Evolutionary conservation across 2,113 vertebrate genomes (phyloP).

Genomic region (Orcinus orca): DNA sequence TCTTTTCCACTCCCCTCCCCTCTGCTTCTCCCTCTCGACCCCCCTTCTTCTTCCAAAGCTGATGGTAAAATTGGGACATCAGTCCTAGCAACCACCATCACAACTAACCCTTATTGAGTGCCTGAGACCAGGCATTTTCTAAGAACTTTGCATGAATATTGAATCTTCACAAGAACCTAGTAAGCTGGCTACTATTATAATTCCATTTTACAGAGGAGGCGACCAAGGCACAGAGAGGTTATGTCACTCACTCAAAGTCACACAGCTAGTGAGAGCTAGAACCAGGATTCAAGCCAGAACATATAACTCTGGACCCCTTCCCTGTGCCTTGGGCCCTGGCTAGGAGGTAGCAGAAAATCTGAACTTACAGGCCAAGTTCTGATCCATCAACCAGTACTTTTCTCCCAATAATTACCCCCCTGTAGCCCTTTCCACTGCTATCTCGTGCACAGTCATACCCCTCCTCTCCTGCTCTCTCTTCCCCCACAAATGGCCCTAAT

Average conservation of each 20-base stretch:
- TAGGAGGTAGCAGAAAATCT: background rate
- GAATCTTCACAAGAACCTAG: background rate
- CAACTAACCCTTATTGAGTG: background rate
- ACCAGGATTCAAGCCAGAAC: background rate
- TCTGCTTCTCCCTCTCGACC: accelerated
- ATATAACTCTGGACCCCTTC: background rate
- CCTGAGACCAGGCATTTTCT: background rate
- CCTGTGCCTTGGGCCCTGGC: background rate
- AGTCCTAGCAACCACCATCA: background rate
- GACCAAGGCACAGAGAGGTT: background rate
- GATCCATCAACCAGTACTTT: background rate
- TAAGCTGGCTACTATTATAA: background rate
- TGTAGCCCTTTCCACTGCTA: accelerated
- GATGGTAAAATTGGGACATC: background rate
- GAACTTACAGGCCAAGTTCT: background rate
- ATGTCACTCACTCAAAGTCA: background rate
- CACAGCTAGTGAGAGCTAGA: background rate
- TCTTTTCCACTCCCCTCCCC: background rate
- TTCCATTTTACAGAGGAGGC: background rate
- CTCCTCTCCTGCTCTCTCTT: no score
- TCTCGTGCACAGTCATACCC: accelerated
- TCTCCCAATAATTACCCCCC: background rate
- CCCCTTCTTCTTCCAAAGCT: no score
- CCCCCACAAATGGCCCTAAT: background rate
- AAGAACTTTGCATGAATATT: background rate